Evolutionary conservation across 2,113 vertebrate species (phyloP), one percentile per base, ranked within the genome.

Genomic region (Cyprinodon brontotheroides): DNA sequence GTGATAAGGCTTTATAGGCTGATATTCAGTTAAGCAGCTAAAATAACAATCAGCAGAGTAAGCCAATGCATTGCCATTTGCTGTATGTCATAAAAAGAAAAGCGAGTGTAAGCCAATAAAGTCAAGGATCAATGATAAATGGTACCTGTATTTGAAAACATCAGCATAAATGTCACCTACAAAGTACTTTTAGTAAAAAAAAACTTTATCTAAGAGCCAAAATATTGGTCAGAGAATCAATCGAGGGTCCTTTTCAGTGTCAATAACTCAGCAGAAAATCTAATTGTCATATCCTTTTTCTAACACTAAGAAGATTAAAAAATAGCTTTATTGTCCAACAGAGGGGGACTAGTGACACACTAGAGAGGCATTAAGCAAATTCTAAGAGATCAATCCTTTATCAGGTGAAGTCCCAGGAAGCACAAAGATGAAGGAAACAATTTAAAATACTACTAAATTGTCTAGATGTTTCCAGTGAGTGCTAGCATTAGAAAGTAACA

Each of bases 111-210:
- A 39, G 62, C 12, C 0, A 3, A 14, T 43, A 29, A 39, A 74
- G 53, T 39, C 53, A 59, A 57, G 63, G 68, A 76, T 81, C 79
- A 61, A 78, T 81, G 76, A 87, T 68, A 77, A 67, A 74, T 3
- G 37, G 0, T 0, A 8, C 3, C 14, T 50, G 9, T 11, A 37
- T 70, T 4, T 61, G 41, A 81, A 72, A 80, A 81, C 13, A 82
- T 48, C 43, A 73, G 73, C 37, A 57, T 20, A 62, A 37, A 37
- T 62, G 10, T 68, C 15, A 8, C 7, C 37, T 65, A 62, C 76
- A 57, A 38, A 71, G 22, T 4, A 4, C 1, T 68, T 75, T 70
- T 50, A 78, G 61, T 43, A 65, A 69, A 9, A 70, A 29, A 57
- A 4, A 3, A 3, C 3, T 9, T 66, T 73, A 11, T 3, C 17